Base-by-base conservation (phyloP, 2,113 vertebrate species). In the Erythrocebus patas region DNA sequence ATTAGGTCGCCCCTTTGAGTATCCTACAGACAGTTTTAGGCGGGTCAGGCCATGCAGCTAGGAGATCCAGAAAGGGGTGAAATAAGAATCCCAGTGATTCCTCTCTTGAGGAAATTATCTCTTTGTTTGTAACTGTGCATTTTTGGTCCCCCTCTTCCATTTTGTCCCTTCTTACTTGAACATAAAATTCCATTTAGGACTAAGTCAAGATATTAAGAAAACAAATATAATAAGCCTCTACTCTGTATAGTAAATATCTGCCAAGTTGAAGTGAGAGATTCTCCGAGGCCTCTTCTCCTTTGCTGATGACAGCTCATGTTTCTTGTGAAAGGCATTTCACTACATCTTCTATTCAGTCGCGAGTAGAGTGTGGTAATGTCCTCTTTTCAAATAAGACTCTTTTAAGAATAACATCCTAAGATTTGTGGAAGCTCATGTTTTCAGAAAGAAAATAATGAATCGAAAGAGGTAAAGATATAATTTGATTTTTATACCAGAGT, bases 401-500 rank as follows among this genome's bases (percentile, higher is more conserved):
- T 43, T 73, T 43, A 76, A 50, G 22, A 87, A 95, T 5, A 92
- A 45, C n/a, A 27, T 55, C 61, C 23, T 5, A 78, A 78, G 32
- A 93, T 79, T 89, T 88, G 59, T 48, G 45, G 25, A 45, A 52
- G 20, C 11, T 55, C 82, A 64, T 32, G 64, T 9, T 96, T 96
- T 95, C 73, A 70, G 86, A 89, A 87, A 86, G 45, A 95, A 96
- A 95, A 82, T 70, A 78, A 94, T 35, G 20, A 11, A 10, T 85
- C 85, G 13, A 81, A 91, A 96, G 66, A 94, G 11, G n/a, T 86
- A 78, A 50, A 94, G 66, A 52, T 55, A 52, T 32, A 85, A 88
- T 88, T 82, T 93, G 61, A 87, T 93, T 96, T 97, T 95, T 45
- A 78, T 86, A 75, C 18, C 11, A 75, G 61, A 94, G 12, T 78